These are phyloP conservation scores for Melipona beecheii DNA, from an alignment of 2,888 invertebrate genomes.

Conservation along the genomic window DNA sequence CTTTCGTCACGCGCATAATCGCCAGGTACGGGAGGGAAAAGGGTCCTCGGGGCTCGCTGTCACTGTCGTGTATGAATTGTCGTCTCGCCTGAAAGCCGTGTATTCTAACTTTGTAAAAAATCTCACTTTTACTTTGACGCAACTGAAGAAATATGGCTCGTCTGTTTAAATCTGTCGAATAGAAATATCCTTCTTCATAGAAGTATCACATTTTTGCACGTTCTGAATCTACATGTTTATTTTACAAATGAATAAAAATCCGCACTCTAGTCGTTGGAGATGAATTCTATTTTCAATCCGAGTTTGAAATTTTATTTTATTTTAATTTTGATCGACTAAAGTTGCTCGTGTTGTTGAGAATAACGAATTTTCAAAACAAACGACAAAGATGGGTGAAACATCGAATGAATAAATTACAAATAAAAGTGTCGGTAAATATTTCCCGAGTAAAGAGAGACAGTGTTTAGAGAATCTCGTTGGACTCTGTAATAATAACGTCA, in stretches of 20 bases:
- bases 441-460: neutral
- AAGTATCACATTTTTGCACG: neutral
- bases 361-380: neutral
- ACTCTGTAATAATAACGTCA: neutral
- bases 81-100: neutral
- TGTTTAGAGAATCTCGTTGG: neutral
- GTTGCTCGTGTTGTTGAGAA: neutral
- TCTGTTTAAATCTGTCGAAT: too few relatives aligned
- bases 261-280: too few relatives aligned
- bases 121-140: neutral
- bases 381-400: neutral
- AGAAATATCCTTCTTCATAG: neutral
- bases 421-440: neutral
- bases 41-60: conserved; percentile 28
- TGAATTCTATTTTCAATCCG: too few relatives aligned
- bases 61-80: neutral
- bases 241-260: too few relatives aligned
- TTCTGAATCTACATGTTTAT: too few relatives aligned
- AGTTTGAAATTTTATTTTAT: neutral
- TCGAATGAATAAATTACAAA: neutral
- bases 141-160: too few relatives aligned
- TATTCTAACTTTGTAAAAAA: neutral
- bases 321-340: neutral
- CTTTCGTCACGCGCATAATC: conserved; percentile 82
- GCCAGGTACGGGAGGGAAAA: conserved; percentile 49